Evolutionary conservation across 2,888 invertebrate genomes (phyloP), one percentile per base, ranked within the genome.

Genomic region (Brachycybe producta): DNA sequence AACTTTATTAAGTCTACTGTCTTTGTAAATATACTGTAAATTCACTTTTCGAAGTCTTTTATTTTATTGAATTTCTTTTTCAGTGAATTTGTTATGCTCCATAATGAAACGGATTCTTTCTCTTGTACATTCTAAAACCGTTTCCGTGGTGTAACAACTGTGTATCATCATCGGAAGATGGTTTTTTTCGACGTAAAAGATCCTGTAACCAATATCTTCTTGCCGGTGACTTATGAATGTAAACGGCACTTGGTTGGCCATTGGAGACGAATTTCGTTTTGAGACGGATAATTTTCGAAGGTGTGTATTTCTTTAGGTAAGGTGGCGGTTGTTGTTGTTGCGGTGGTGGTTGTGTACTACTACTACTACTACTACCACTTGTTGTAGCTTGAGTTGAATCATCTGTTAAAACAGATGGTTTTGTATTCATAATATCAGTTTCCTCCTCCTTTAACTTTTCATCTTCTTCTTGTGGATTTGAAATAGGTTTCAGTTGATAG

Each of bases 201-300:
- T 48, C 48, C 40, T 48, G 19, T 13, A 48, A 15, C 15, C 40
- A 48, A 17, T 48, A 48, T 15, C 48, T 26, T n/a, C 48, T 7
- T 13, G 8, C 30, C 5, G 48, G 48, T 7, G 48, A 48, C 27
- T 48, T 48, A 40, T 28, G 30, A 19, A 48, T 15, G 48, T 40
- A 48, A 11, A 48, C 40, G 5, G 48, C 24, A 27, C 48, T 48
- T 2, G 48, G 48, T 19, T 40, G 39, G 21, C 48, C 48, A 13
- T 48, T 48, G 48, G 48, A 36, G 19, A 48, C 7, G 30, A 48
- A 48, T 24, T 40, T 48, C 28, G 48, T 48, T 21, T 48, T 48
- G 8, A 48, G 30, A 15, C 48, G 48, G 19, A 48, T 48, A 15
- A 48, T 40, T 24, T 48, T 39, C 13, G 48, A 48, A 11, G 48